phyloP scores from a whole-genome alignment of 2,888 invertebrate species.

The Saturnia japonica region DNA sequence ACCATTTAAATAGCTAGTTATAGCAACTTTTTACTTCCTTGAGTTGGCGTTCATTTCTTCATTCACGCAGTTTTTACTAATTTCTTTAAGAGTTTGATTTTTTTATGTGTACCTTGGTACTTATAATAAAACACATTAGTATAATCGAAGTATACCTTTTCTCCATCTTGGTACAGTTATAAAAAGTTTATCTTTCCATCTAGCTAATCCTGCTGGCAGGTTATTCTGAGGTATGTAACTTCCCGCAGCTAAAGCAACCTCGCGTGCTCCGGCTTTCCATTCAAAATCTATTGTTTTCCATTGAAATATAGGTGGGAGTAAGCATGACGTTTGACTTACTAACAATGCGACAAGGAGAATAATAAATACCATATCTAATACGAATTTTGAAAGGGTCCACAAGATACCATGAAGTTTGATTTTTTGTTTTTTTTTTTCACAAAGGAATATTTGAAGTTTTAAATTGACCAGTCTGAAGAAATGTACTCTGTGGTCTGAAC shows the following conservation, averaged over 20 bases:
- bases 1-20: no score
- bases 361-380: slow-evolving; percentile 28
- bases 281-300: slow-evolving; percentile 85
- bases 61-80: no score
- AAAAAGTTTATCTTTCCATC: slow-evolving; percentile 86
- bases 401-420: neutral
- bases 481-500: no score
- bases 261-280: slow-evolving; percentile 81
- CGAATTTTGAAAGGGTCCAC: neutral
- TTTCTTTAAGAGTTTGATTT: no score
- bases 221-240: slow-evolving; percentile 84
- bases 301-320: slow-evolving; percentile 66
- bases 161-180: slow-evolving; percentile 86
- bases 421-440: neutral
- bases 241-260: slow-evolving; percentile 76
- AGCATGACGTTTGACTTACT: slow-evolving; percentile 27
- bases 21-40: no score
- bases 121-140: neutral
- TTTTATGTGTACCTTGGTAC: neutral
- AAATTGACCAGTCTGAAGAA: neutral
- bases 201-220: slow-evolving; percentile 85
- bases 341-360: slow-evolving; percentile 30
- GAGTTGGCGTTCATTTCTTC: no score
- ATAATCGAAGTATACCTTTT: slow-evolving; percentile 59
- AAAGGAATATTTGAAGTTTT: neutral